Percentiles rank a stretch among this genome's conserved stretches.
Evolutionary conservation across 2,888 invertebrate genomes (phyloP).

Genomic region (Stegophylla sp.): DNA sequence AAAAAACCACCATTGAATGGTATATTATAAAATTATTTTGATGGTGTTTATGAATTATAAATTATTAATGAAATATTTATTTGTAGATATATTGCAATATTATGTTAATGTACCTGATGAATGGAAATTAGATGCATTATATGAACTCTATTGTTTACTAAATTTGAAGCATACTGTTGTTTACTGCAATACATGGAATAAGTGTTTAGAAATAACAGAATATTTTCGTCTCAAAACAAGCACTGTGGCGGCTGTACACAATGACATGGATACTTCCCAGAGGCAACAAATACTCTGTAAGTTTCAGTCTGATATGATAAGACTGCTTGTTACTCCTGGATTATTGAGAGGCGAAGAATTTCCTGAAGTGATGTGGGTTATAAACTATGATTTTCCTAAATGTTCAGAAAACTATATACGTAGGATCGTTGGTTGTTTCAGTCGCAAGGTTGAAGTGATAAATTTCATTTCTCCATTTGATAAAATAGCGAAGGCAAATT

Average conservation of each 20-base stretch:
- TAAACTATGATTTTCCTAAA: slow-evolving; percentile 51
- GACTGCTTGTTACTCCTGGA: slow-evolving; percentile 22
- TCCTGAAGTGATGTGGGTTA: slow-evolving; percentile 11
- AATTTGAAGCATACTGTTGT: slow-evolving; percentile 25
- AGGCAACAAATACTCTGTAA: background rate
- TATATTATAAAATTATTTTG: slow-evolving; percentile 3
- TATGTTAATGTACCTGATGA: slow-evolving; percentile 27
- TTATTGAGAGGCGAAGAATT: slow-evolving; percentile 39
- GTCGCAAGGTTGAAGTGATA: slow-evolving; percentile 8
- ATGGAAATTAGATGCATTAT: slow-evolving; percentile 41
- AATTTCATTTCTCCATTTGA: slow-evolving; percentile 25
- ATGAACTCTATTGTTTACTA: slow-evolving; percentile 12
- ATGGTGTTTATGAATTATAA: background rate
- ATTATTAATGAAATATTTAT: background rate
- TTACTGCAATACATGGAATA: slow-evolving; percentile 30
- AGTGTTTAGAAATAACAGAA: background rate
- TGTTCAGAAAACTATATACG: slow-evolving; percentile 30
- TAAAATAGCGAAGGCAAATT: background rate
- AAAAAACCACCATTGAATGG: slow-evolving; percentile 38
- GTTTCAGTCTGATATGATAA: slow-evolving; percentile 12
- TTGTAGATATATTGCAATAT: slow-evolving; percentile 42
- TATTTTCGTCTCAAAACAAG: slow-evolving; percentile 20
- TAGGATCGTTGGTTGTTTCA: slow-evolving; percentile 33
- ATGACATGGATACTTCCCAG: slow-evolving; percentile 11
- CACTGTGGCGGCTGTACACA: slow-evolving; percentile 17